A percentile compares a stretch with the other conserved stretches of the same genome.
Conservation (phyloP, 2,888 invertebrate genomes). For the Tipula vernalis region DNA sequence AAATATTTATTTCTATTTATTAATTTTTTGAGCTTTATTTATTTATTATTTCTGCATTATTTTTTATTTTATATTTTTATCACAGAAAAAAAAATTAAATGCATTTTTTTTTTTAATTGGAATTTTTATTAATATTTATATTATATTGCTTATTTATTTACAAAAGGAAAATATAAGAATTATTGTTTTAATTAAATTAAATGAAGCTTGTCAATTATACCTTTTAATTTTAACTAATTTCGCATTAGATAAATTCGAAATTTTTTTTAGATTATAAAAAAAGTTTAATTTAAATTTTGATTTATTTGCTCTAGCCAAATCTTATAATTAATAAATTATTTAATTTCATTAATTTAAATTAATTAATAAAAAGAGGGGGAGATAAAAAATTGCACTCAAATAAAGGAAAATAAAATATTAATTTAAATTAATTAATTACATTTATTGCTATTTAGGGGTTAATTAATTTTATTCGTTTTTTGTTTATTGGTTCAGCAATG, state of each 20-base stretch:
- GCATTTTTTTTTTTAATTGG: constrained; percentile 6
- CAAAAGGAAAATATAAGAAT: not conserved
- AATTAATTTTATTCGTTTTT: constrained; percentile 15
- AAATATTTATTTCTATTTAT: not conserved
- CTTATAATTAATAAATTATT: not conserved
- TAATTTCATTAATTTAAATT: not conserved
- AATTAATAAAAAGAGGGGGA: not conserved
- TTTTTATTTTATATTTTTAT: constrained; percentile 11
- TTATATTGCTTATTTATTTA: not conserved
- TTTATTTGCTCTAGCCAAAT: constrained; percentile 7
- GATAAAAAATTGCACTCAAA: not conserved
- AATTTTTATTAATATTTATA: not conserved
- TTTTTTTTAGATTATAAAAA: not conserved
- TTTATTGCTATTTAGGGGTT: constrained; percentile 15
- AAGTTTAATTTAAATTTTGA: constrained; percentile 5
- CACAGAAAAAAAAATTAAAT: constrained; percentile 14
- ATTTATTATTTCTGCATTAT: not conserved
- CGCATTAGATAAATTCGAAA: not conserved
- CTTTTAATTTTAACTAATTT: not conserved
- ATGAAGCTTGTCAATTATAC: not conserved
- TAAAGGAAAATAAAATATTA: not conserved
- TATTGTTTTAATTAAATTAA: not conserved
- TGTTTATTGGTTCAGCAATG: constrained; percentile 49
- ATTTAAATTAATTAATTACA: constrained; percentile 7
- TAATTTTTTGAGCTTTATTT: not conserved